These are phyloP conservation scores for Numenius phaeopus DNA, from an alignment of 2,797 vertebrate species.

Conservation along the genomic window DNA sequence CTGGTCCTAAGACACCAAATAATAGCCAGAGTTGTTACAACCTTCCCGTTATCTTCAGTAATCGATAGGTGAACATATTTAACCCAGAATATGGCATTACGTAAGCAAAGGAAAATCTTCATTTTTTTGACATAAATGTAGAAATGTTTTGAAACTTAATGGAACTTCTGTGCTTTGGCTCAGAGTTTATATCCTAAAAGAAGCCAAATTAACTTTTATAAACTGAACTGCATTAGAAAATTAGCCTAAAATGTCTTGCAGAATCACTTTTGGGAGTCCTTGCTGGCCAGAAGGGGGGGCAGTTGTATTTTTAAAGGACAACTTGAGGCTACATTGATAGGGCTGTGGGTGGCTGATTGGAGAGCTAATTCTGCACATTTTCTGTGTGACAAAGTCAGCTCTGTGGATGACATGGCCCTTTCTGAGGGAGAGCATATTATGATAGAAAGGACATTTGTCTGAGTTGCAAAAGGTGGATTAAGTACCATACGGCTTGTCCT, in stretches of 20 bases:
- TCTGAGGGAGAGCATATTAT: neutral
- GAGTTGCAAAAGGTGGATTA: neutral
- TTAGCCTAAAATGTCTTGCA: neutral
- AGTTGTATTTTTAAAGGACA: constrained; percentile 38
- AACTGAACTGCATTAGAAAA: neutral
- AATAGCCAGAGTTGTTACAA: neutral
- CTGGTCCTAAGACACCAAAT: neutral
- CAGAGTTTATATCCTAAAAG: neutral
- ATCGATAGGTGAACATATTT: neutral
- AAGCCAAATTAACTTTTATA: neutral
- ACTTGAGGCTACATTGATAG: neutral
- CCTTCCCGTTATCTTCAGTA: neutral
- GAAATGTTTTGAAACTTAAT: neutral
- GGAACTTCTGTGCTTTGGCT: neutral
- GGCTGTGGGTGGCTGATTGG: neutral
- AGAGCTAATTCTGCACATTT: neutral
- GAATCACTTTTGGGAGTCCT: neutral
- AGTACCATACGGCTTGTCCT: neutral
- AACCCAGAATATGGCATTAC: neutral
- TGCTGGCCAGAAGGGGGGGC: constrained; percentile 45
- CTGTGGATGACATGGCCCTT: neutral
- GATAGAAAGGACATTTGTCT: neutral
- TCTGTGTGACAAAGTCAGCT: neutral
- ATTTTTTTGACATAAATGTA: neutral
- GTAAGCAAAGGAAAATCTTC: neutral